A percentile compares a stretch with the other conserved stretches of the same genome.
phyloP scores from a whole-genome alignment of 2,113 vertebrate genomes.

The Phyllostomus discolor region DNA sequence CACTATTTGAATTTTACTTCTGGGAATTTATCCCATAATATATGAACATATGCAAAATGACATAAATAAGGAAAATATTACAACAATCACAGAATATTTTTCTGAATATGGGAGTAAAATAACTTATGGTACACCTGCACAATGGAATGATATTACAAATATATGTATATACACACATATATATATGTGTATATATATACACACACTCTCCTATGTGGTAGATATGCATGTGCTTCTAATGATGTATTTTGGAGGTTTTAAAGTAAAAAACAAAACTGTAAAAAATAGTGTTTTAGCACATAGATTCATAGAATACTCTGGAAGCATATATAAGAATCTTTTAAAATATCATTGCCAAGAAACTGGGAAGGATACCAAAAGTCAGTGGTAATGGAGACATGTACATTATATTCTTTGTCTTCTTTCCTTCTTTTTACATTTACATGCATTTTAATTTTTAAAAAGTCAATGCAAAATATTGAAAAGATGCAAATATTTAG shows the following conservation, averaged over 20 bases:
- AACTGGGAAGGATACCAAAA: not conserved
- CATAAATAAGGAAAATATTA: not conserved
- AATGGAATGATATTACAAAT: not conserved
- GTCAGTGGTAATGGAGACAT: not conserved
- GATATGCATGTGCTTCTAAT: not conserved
- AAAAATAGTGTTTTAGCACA: not conserved
- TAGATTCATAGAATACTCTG: not conserved
- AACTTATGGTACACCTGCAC: not conserved
- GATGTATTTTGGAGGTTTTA: not conserved
- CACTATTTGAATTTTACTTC: not conserved
- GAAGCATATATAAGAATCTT: not conserved
- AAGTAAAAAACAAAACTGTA: not conserved
- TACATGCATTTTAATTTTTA: not conserved
- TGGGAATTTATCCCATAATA: not conserved
- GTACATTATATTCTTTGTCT: not conserved
- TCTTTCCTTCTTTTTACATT: not conserved
- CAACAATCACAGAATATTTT: not conserved
- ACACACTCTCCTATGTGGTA: not conserved
- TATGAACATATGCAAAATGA: not conserved
- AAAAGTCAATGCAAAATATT: not conserved
- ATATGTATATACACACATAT: not conserved
- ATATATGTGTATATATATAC: not conserved
- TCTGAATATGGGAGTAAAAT: not conserved
- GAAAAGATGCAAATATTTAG: not conserved
- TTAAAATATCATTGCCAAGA: not conserved